phyloP scores from a whole-genome alignment of 2,888 invertebrate genomes.

The Patella depressa region DNA sequence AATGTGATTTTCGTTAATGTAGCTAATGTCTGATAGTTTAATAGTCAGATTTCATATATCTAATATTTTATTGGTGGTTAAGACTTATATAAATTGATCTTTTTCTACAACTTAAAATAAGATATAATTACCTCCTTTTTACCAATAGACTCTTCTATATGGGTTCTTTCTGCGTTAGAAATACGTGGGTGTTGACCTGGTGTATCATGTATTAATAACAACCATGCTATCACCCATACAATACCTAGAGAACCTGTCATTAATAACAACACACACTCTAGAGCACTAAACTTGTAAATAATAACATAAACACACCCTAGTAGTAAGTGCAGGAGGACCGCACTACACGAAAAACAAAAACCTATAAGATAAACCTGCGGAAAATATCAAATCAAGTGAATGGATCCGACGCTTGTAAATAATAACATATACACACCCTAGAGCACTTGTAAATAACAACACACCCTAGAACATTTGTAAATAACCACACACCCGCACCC shows the following conservation, averaged over 20 bases:
- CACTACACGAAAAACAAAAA: too few relatives aligned
- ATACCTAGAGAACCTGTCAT: slow-evolving; percentile 57
- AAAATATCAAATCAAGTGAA: too few relatives aligned
- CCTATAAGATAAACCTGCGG: too few relatives aligned
- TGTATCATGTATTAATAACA: slow-evolving; percentile 56
- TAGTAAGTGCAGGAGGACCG: too few relatives aligned
- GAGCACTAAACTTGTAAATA: slow-evolving; percentile 47
- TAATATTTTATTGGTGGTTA: too few relatives aligned
- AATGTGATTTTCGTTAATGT: too few relatives aligned
- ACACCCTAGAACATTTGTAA: neutral
- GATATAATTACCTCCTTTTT: slow-evolving; percentile 46
- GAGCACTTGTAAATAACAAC: neutral
- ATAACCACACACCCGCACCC: neutral
- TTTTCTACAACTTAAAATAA: too few relatives aligned
- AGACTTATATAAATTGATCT: too few relatives aligned
- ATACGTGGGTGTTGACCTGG: slow-evolving; percentile 66
- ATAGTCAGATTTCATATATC: too few relatives aligned
- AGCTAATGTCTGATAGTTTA: too few relatives aligned
- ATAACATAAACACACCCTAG: neutral
- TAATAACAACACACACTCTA: neutral
- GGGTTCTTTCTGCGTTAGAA: slow-evolving; percentile 61
- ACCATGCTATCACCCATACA: slow-evolving; percentile 66
- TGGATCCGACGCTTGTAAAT: too few relatives aligned
- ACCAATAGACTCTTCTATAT: slow-evolving; percentile 66
- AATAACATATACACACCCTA: neutral